Base-by-base conservation (phyloP, 1,140 invertebrate genomes). In the Drosophila albomicans region DNA sequence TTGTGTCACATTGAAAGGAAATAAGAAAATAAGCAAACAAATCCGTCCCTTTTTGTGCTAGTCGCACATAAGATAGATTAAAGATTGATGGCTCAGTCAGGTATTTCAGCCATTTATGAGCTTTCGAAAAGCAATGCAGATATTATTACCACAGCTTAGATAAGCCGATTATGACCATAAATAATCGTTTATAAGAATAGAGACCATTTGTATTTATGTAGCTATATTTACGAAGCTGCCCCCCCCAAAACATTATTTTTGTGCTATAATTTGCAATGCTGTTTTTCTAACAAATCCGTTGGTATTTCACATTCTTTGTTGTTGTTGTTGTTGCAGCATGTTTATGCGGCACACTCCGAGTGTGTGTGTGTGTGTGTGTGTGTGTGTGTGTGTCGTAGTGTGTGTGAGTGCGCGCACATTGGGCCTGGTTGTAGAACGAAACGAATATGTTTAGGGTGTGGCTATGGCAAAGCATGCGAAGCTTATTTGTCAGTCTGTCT, bases 361-460 rank as follows among this genome's bases (percentile, higher is more conserved):
- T 11, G 3, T 38, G 11, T 52, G 13, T 56, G 35, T 10, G 15
- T 15, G 15, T 15, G 15, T 15, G 6, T 51, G 46, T 15, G 25
- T 15, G 30, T 45, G 7, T 15, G 15, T 58, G 11, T 43, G 1
- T 35, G 15, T 54, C 3, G 11, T 35, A 4, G 6, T 51, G 46
- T 15, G 25, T 15, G 30, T 45, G 7, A 15, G 15, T 51, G 43
- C 28, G 64, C 46, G 49, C 56, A 30, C 43, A 49, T 46, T 58
- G n/a, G 7, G 30, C 20, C 32, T 20, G 45, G 13, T 59, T 49
- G 48, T 46, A 38, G 57, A 15, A 54, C 41, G 15, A 54, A 32
- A 15, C 70, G 46, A 67, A 41, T 58, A 20, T 73, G 70, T 59
- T 68, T 61, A 68, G 70, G 70, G 70, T 73, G 70, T 73, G 70